Conservation (phyloP, 2,888 invertebrate genomes). For the Drosophila glabriapex region DNA sequence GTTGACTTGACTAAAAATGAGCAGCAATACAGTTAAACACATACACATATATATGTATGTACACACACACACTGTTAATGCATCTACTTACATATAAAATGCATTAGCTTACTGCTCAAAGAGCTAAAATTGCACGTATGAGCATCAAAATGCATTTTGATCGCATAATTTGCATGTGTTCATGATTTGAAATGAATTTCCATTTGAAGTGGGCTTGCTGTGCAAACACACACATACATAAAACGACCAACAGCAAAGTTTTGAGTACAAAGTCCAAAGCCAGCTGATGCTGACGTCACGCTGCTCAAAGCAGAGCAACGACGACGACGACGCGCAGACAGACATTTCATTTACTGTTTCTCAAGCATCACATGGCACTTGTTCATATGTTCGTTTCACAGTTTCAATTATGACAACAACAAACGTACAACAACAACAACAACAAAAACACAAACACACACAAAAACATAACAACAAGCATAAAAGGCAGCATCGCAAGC, state of each 20-base stretch:
- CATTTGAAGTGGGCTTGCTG: constrained; percentile 28
- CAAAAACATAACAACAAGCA: constrained; percentile 50
- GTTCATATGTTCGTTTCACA: constrained; percentile 36
- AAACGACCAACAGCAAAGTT: constrained; percentile 34
- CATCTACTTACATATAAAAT: constrained; percentile 1
- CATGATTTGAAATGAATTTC: constrained; percentile 32
- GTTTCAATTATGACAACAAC: constrained; percentile 60
- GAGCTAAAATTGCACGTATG: constrained; percentile 35
- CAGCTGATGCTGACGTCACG: constrained; percentile 58
- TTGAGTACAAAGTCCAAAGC: constrained; percentile 51
- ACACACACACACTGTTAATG: background rate
- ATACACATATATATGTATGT: background rate
- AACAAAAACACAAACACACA: constrained; percentile 20
- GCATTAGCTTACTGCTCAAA: background rate
- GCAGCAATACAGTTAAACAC: constrained; percentile 18
- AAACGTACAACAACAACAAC: constrained; percentile 21
- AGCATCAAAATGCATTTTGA: constrained; percentile 31
- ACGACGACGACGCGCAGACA: background rate
- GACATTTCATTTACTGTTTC: constrained; percentile 43
- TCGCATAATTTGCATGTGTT: constrained; percentile 24
- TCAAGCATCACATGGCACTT: constrained; percentile 49
- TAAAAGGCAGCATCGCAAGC: constrained; percentile 26
- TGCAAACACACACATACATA: background rate
- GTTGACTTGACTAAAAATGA: constrained; percentile 17
- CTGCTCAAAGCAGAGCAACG: constrained; percentile 25